Evolutionary conservation across 2,888 invertebrate genomes (phyloP), one percentile per base, ranked within the genome.

Genomic region (Diaphora mendica): DNA sequence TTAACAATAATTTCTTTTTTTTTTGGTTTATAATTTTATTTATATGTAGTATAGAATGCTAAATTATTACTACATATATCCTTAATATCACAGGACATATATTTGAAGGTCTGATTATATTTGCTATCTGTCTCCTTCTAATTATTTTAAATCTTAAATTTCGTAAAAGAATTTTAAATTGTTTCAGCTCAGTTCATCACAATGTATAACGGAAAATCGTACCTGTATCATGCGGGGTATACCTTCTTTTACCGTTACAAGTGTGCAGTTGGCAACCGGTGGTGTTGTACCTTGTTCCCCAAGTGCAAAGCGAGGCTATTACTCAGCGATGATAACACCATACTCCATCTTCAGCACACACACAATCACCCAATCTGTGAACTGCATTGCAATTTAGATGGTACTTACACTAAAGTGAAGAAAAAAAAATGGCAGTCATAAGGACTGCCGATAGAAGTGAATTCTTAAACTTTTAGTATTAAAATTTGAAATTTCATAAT

Each of bases 171-270:
- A 48, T 20, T 9, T 55, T 55, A 20, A n/a, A n/a, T 68, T 1
- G 23, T 78, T 78, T n/a, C 75, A 78, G 79, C 77, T 33, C 51
- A 70, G 48, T 55, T 74, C 30, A 80, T 80, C 42, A 78, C 65
- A 2, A 72, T 75, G 71, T n/a, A 42, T 2, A 66, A 68, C 1
- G 80, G 80, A n/a, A 80, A 77, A 48, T n/a, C 70, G 1, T 73
- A n/a, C 23, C 33, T 80, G 11, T 76, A 69, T 33, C 72, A 74
- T 42, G 64, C 68, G 26, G 80, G 78, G 0, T 67, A 80, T n/a
- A 80, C 75, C 2, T 78, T 77, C 70, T 78, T 78, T 64, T 68
- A 30, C 23, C 77, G 78, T 15, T 80, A 80, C 73, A 77, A 70
- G 9, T 67, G 33, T 9, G 39, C 30, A 23, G 66, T 71, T 51